These are phyloP conservation scores for Oncorhynchus tshawytscha DNA, from an alignment of 2,113 vertebrate species.

Conservation along the genomic window DNA sequence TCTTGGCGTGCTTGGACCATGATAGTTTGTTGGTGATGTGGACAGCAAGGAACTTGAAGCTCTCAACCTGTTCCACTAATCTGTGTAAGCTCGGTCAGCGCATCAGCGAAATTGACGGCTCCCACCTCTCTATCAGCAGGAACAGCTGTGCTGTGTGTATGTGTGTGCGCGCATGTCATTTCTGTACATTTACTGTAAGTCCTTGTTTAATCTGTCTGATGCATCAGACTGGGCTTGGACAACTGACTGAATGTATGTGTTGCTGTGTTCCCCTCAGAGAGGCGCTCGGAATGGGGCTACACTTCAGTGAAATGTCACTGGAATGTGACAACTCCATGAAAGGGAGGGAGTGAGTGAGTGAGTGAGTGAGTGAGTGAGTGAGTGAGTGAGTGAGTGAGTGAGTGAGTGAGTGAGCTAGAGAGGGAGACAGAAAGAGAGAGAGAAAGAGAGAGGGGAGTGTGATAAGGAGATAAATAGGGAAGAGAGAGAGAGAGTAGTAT, in stretches of 20 bases:
- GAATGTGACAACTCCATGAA: conserved; percentile 11
- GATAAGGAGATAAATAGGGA: background rate
- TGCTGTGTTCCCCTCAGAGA: background rate
- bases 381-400: no score
- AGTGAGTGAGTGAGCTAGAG: background rate
- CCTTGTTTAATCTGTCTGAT: background rate
- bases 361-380: background rate
- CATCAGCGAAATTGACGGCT: conserved; percentile 6
- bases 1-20: no score
- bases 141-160: conserved; percentile 26
- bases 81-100: conserved; percentile 37
- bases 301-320: conserved; percentile 2
- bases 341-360: conserved; percentile 4
- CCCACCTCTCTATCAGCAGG: conserved; percentile 7
- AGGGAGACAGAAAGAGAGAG: background rate
- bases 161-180: background rate
- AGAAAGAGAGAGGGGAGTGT: background rate
- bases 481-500: background rate
- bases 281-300: background rate
- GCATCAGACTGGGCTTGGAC: background rate
- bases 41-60: no score
- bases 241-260: conserved; percentile 4
- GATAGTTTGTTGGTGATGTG: no score
- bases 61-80: no score
- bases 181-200: background rate